These are phyloP conservation scores for Drosophila seclusa DNA, from an alignment of 2,888 invertebrate species.

Conservation along the genomic window DNA sequence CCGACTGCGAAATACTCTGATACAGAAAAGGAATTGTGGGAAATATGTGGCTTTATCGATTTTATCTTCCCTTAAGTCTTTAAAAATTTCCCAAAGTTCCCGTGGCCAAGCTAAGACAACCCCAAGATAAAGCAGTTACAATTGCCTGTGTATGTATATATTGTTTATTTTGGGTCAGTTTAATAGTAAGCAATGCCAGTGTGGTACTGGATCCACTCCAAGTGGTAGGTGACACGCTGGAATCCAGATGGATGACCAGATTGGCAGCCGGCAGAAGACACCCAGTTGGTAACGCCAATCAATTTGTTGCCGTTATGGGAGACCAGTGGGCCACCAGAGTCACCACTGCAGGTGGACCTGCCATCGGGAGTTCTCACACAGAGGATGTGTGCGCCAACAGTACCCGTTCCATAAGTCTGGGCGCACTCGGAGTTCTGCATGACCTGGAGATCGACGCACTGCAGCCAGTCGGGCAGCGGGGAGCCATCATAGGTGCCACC, in stretches of 20 bases:
- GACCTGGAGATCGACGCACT: conserved; percentile 67
- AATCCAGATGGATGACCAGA: conserved; percentile 68
- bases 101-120: neutral
- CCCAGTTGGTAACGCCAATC: conserved; percentile 60
- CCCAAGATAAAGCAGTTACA: neutral
- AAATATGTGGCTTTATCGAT: no score
- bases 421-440: conserved; percentile 81
- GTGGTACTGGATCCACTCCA: conserved; percentile 68
- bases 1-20: neutral
- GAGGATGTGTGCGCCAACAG: conserved; percentile 50
- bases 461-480: conserved; percentile 77
- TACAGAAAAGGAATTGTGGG: neutral
- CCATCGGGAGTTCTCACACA: conserved; percentile 60
- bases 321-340: conserved; percentile 84
- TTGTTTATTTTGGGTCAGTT: conserved; percentile 36
- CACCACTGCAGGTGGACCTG: conserved; percentile 84
- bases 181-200: conserved; percentile 67
- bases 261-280: conserved; percentile 63
- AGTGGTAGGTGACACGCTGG: conserved; percentile 67
- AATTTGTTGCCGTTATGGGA: conserved; percentile 52
- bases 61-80: no score
- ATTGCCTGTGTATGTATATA: neutral
- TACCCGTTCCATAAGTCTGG: conserved; percentile 77
- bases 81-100: neutral
- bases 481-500: conserved; percentile 62